Conservation (phyloP, 2,113 vertebrate genomes). For the Grantiella picta region DNA sequence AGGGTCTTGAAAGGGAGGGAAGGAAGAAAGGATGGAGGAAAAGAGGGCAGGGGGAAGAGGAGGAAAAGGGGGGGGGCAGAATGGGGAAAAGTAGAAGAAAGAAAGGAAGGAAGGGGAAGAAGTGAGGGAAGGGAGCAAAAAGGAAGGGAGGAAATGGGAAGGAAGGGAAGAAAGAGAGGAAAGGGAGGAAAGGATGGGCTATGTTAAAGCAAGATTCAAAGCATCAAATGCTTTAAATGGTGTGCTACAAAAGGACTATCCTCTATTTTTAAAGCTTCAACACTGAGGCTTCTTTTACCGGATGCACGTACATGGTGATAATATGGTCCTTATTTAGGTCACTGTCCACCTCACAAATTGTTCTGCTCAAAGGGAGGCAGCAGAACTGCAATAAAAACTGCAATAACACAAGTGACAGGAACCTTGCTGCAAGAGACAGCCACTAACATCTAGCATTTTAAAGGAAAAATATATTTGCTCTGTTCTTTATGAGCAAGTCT, state of each 20-base stretch:
- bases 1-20: neutral
- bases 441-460: constrained; percentile 36
- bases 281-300: neutral
- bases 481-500: constrained; percentile 63
- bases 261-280: neutral
- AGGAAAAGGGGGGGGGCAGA: neutral
- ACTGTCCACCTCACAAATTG: constrained; percentile 2
- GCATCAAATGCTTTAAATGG: neutral
- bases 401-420: neutral
- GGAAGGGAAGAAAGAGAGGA: neutral
- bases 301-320: neutral
- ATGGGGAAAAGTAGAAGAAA: too few relatives aligned
- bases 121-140: neutral
- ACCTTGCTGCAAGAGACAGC: neutral
- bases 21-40: neutral
- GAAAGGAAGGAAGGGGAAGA: neutral
- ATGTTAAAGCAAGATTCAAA: neutral
- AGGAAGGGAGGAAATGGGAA: neutral
- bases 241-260: neutral
- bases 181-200: neutral
- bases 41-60: neutral
- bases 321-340: neutral
- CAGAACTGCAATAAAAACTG: neutral
- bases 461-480: constrained; percentile 55
- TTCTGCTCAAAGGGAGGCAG: neutral